Conservation (phyloP, 2,113 vertebrate species). For the Ciconia boyciana region DNA sequence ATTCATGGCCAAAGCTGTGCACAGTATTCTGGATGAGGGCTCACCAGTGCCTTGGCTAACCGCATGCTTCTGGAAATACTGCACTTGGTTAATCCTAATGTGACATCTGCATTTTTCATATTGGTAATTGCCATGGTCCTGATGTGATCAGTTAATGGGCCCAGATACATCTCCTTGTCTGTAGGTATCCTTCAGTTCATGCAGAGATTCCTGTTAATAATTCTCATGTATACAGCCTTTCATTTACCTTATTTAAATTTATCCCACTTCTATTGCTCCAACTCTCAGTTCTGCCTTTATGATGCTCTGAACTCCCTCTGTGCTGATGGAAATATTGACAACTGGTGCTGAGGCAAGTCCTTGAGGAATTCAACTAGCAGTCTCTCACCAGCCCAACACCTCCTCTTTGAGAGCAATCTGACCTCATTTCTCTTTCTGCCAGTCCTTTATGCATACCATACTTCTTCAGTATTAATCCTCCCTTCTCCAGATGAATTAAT, state of each 20-base stretch:
- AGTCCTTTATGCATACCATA: not conserved
- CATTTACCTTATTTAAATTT: not conserved
- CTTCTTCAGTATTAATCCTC: not conserved
- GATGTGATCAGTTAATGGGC: not conserved
- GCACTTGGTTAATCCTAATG: not conserved
- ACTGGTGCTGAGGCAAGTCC: not conserved
- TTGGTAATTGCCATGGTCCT: not conserved
- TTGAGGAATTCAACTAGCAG: not conserved
- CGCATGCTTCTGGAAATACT: accelerated
- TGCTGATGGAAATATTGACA: not conserved
- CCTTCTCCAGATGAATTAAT: not conserved
- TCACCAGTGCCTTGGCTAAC: not conserved
- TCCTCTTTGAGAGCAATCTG: not conserved
- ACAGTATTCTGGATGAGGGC: not conserved
- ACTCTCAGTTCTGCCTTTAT: not conserved
- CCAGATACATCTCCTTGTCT: not conserved
- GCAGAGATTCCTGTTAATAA: not conserved
- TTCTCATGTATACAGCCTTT: not conserved
- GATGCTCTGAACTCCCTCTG: not conserved
- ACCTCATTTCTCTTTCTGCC: not conserved
- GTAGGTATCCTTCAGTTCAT: not conserved
- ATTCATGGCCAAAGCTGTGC: not conserved
- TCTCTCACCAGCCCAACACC: not conserved
- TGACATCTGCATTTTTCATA: not conserved
- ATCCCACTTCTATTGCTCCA: not conserved